phyloP scores from a whole-genome alignment of 2,113 vertebrate species.

The Paramormyrops kingsleyae region DNA sequence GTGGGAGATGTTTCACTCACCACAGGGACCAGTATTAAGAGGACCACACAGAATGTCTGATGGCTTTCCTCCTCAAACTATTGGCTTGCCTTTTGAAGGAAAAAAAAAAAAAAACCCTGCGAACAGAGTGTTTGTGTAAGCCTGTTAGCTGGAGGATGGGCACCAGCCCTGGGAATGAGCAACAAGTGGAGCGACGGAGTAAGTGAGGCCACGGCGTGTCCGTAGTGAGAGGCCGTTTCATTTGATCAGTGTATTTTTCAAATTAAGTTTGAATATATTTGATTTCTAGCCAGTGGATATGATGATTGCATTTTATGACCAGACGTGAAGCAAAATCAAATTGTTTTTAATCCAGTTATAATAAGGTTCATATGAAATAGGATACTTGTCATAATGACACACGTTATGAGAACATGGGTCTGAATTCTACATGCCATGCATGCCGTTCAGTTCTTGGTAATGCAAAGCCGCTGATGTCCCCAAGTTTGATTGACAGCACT shows the following conservation, averaged over 20 bases:
- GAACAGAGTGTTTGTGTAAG: neutral
- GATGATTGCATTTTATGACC: neutral
- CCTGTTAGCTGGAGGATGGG: neutral
- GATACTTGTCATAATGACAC: neutral
- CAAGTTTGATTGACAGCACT: neutral
- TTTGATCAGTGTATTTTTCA: neutral
- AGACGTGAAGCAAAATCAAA: neutral
- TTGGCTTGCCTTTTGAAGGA: neutral
- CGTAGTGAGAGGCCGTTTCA: neutral
- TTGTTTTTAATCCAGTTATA: neutral
- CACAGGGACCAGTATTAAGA: neutral
- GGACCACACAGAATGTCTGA: neutral
- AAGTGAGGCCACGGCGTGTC: too few species aligned
- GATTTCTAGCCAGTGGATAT: neutral
- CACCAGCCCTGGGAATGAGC: neutral
- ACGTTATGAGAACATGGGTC: neutral
- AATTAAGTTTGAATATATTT: neutral
- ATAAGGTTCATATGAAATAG: neutral
- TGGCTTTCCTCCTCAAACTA: neutral
- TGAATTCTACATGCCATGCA: neutral
- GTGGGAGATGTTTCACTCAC: neutral
- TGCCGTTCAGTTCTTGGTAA: neutral
- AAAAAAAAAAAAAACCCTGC: neutral
- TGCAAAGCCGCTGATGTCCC: neutral
- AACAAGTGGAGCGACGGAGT: neutral